A percentile compares a stretch with the other conserved stretches of the same genome.
These are phyloP conservation scores for Cichlasoma orientale DNA, from an alignment of 2,797 vertebrate genomes.

Conservation along the genomic window DNA sequence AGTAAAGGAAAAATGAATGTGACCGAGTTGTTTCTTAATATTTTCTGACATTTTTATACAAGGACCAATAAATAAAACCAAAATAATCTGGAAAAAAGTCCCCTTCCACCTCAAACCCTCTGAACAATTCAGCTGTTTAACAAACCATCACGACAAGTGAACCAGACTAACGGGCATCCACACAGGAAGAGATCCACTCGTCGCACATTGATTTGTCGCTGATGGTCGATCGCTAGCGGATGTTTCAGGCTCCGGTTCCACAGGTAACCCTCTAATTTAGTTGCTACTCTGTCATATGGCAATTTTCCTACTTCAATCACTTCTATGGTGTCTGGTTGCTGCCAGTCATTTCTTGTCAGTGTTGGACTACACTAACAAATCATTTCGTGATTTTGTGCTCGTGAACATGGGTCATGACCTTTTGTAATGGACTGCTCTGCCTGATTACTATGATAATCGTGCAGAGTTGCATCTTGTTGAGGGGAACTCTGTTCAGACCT, in stretches of 20 bases:
- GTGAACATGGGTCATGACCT: too few relatives aligned
- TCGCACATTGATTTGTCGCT: not conserved
- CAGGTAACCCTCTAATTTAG: not conserved
- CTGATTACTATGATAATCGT: too few relatives aligned
- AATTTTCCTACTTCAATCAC: not conserved
- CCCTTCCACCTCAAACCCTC: rapidly evolving
- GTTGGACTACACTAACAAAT: too few relatives aligned
- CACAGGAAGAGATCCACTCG: not conserved
- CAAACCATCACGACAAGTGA: not conserved
- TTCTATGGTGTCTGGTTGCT: not conserved
- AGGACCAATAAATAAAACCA: not conserved
- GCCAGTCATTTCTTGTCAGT: not conserved
- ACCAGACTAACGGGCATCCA: not conserved
- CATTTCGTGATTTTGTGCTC: too few relatives aligned
- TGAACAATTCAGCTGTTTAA: not conserved
- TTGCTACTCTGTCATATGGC: not conserved
- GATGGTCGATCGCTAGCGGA: not conserved
- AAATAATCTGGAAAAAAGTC: not conserved
- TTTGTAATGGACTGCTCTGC: too few relatives aligned
- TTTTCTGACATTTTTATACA: not conserved
- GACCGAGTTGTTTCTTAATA: not conserved
- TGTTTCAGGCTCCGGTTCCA: not conserved
- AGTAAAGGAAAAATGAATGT: too few relatives aligned
- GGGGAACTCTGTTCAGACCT: too few relatives aligned
- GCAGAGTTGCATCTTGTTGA: too few relatives aligned